phyloP scores from a whole-genome alignment of 2,888 invertebrate species.

The Synergus itoensis region DNA sequence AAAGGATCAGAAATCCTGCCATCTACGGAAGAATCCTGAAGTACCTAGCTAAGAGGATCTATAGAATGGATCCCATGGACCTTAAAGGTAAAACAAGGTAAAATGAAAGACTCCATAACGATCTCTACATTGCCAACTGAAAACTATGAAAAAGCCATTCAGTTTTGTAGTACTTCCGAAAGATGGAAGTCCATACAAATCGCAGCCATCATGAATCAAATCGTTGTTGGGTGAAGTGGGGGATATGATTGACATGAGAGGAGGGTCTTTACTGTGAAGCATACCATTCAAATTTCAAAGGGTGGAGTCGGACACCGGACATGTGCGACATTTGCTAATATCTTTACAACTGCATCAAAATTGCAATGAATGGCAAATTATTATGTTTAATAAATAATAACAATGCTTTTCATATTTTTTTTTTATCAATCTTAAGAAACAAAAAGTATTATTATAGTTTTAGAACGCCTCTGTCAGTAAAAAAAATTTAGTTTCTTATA shows the following conservation, averaged over 20 bases:
- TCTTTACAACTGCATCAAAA: neutral
- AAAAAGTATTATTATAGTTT: too few species aligned
- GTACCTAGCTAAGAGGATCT: neutral
- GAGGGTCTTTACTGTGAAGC: slow-evolving; percentile 58
- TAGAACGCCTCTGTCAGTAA: too few species aligned
- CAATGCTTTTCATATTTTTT: neutral
- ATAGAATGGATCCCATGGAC: neutral
- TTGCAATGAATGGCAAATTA: neutral
- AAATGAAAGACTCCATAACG: neutral
- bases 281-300: slow-evolving; percentile 8
- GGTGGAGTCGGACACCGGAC: slow-evolving; percentile 67
- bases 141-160: neutral
- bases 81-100: slow-evolving; percentile 19
- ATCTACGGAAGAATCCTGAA: slow-evolving; percentile 55
- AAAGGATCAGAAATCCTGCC: slow-evolving; percentile 52
- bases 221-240: slow-evolving; percentile 57
- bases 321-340: neutral
- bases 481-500: neutral
- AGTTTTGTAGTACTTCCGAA: neutral
- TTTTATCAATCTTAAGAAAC: neutral
- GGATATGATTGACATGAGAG: slow-evolving; percentile 55
- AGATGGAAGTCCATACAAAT: slow-evolving; percentile 7
- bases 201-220: slow-evolving; percentile 74
- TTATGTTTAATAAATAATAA: neutral
- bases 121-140: neutral